Base-by-base conservation (phyloP, 2,113 vertebrate species). In the Hylia prasina region DNA sequence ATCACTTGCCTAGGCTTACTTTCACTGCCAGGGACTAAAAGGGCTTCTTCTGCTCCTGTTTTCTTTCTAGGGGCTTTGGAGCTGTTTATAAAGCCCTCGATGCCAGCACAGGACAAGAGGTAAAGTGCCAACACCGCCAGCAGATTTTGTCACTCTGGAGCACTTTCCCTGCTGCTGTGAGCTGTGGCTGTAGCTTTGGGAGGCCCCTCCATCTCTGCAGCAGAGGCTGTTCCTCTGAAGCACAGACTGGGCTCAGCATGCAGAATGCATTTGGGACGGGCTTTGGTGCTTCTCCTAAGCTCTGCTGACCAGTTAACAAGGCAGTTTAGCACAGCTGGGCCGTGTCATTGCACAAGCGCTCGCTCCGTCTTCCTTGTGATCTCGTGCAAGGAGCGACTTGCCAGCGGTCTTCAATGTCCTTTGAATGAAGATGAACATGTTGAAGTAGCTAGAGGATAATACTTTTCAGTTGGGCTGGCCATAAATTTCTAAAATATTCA, bases 391-490 rank as follows among this genome's bases (percentile, higher is more conserved):
- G 47, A 51, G 47, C 10, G 1, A 21, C 27, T 12, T 39, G 6
- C 31, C 35, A 10, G 23, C 0, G 5, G 6, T 35, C 3, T 12
- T 35, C 40, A n/a, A n/a, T n/a, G n/a, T n/a, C n/a, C n/a, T n/a
- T n/a, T n/a, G 30, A 14, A n/a, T 15, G 11, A 45, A 45, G 44
- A 13, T 0, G 11, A 39, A 39, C 8, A 28, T 14, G 12, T 2
- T 9, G 15, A 15, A 10, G 13, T 10, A 20, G 15, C 2, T 8
- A 15, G 20, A 15, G 23, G 12, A 7, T 14, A 4, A 6, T 58
- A 28, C 11, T 1, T 53, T 42, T 42, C 10, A 13, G 2, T 6
- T 0, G 0, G 6, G 8, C 3, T 25, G 10, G 2, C 4, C 53
- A 53, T 31, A 44, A 61, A 71, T 25, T 1, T 44, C 13, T 25